Percentiles rank a stretch among this genome's conserved stretches.
Evolutionary conservation across 2,888 invertebrate species (phyloP).

Genomic region (Argyresthia albistria): DNA sequence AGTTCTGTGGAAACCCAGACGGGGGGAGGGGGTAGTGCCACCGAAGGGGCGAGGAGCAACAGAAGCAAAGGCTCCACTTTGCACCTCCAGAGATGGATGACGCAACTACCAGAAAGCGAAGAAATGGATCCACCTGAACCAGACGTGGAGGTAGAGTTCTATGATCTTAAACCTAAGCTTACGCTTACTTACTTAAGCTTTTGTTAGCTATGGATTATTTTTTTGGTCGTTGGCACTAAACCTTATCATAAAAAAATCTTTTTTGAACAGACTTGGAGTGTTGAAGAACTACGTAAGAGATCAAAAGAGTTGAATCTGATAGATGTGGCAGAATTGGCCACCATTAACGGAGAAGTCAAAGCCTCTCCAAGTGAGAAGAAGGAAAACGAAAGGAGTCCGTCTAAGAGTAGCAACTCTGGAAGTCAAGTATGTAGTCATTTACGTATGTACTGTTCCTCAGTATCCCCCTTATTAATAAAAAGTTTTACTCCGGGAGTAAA

Average conservation of each 20-base stretch:
- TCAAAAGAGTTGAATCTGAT: constrained; percentile 78
- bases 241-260: not conserved
- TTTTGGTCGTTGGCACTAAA: not conserved
- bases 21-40: constrained; percentile 47
- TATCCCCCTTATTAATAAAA: too few relatives aligned
- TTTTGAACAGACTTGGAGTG: constrained; percentile 73
- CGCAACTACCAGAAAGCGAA: constrained; percentile 78
- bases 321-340: constrained; percentile 53
- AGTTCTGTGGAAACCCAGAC: constrained; percentile 63
- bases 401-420: constrained; percentile 83
- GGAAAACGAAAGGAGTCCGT: constrained; percentile 77
- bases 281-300: constrained; percentile 79
- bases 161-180: too few relatives aligned
- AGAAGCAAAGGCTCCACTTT: constrained; percentile 80
- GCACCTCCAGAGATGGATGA: constrained; percentile 87
- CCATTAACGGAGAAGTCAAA: constrained; percentile 37
- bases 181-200: too few relatives aligned
- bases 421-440: constrained; percentile 75
- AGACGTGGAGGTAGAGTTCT: not conserved
- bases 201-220: too few relatives aligned
- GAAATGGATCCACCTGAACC: constrained; percentile 63
- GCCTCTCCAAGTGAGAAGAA: constrained; percentile 49
- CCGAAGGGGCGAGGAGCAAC: constrained; percentile 51
- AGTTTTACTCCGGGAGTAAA: too few relatives aligned
- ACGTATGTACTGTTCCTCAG: not conserved